Evolutionary conservation across 35 echinoderm and acorn worm species (phyloP).

Genomic region (Chiridota heheva): DNA sequence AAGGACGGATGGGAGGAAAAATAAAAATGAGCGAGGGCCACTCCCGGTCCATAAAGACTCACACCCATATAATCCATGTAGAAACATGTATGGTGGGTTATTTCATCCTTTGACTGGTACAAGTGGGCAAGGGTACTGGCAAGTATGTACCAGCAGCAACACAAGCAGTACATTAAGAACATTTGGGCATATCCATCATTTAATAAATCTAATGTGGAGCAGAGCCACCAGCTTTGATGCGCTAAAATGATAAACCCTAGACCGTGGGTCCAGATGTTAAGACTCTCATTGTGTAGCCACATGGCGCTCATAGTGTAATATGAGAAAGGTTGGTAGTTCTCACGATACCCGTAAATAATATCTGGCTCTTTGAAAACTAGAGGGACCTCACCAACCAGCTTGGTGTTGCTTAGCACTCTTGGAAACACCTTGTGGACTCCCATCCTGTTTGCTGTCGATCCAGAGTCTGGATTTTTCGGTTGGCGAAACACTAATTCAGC

Average conservation of each 20-base stretch:
- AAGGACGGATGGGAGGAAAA: constrained; percentile 59
- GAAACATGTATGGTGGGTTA: constrained; percentile 83
- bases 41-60: constrained; percentile 63
- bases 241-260: constrained; percentile 55
- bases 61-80: constrained; percentile 92
- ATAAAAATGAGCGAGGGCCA: constrained; percentile 63
- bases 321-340: constrained; percentile 66
- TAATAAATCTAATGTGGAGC: constrained; percentile 55
- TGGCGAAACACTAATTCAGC: too few species aligned
- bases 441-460: too few species aligned
- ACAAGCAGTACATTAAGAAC: constrained; percentile 66
- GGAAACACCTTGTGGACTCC: constrained; percentile 22
- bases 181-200: constrained; percentile 67
- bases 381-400: constrained; percentile 51
- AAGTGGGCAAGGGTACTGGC: constrained; percentile 78
- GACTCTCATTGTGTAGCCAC: constrained; percentile 83
- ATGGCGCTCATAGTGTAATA: constrained; percentile 86
- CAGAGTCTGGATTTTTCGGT: too few species aligned
- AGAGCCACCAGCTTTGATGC: constrained; percentile 40
- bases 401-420: constrained; percentile 33
- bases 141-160: constrained; percentile 60
- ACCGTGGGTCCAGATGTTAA: constrained; percentile 89
- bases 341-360: constrained; percentile 73
- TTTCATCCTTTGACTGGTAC: constrained; percentile 73
- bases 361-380: constrained; percentile 67